A percentile compares a stretch with the other conserved stretches of the same genome.
These are phyloP conservation scores for Perdita meconis DNA, from an alignment of 2,888 invertebrate species.

Conservation along the genomic window DNA sequence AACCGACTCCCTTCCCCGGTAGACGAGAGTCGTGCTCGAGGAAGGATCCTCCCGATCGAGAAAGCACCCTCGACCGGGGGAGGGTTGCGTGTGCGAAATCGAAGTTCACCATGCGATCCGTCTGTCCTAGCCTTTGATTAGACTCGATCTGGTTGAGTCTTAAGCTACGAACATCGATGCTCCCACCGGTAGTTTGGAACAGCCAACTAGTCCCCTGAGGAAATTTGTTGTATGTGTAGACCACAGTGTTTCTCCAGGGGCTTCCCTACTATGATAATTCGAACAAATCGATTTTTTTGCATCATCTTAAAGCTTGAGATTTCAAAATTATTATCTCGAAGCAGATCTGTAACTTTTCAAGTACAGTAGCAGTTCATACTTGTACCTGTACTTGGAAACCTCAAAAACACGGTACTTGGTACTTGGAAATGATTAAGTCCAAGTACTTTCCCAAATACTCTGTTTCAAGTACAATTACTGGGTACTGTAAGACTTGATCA, in stretches of 20 bases:
- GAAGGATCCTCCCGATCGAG: slow-evolving; percentile 60
- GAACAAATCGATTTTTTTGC: too few species aligned
- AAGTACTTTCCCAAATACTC: too few species aligned
- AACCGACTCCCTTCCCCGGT: slow-evolving; percentile 42
- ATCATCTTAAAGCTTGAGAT: not conserved
- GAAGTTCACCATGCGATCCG: slow-evolving; percentile 36
- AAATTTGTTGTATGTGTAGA: not conserved
- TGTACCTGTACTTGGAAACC: too few species aligned
- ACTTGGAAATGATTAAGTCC: too few species aligned
- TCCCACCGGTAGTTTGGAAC: too few species aligned
- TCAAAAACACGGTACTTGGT: too few species aligned
- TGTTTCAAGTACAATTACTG: too few species aligned
- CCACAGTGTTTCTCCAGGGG: too few species aligned
- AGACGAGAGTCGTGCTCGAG: slow-evolving; percentile 59
- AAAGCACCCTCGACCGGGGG: slow-evolving; percentile 51
- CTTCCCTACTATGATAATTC: too few species aligned
- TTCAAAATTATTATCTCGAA: not conserved
- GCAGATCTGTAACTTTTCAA: too few species aligned
- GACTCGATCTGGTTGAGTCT: slow-evolving; percentile 42
- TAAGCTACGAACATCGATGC: slow-evolving; percentile 1
- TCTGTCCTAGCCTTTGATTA: slow-evolving; percentile 57
- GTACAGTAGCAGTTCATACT: too few species aligned
- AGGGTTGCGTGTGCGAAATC: slow-evolving; percentile 26
- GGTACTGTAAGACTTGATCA: too few species aligned
- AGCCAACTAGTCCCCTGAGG: not conserved